These are phyloP conservation scores for Eupsilia transversa DNA, from an alignment of 2,888 invertebrate species.

Conservation along the genomic window DNA sequence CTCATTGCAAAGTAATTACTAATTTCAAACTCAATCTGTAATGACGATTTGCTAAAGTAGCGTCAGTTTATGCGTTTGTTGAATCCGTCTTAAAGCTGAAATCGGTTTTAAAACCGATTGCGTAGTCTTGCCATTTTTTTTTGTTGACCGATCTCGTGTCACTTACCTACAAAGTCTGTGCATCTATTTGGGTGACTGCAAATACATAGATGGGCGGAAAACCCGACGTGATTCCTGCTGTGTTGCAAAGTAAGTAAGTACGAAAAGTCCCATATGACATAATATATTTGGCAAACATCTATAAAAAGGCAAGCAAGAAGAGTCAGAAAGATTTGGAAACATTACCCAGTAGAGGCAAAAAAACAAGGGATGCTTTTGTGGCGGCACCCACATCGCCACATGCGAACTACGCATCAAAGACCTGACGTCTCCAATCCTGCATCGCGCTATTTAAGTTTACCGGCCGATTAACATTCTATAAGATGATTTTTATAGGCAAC, in stretches of 20 bases:
- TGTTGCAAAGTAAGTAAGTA: neutral
- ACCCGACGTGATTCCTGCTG: neutral
- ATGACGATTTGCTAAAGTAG: constrained; percentile 8
- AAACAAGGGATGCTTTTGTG: too few relatives aligned
- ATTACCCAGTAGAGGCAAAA: neutral
- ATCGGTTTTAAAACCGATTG: neutral
- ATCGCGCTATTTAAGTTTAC: too few relatives aligned
- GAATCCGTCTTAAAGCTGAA: too few relatives aligned
- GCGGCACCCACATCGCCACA: too few relatives aligned
- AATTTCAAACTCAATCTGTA: constrained; percentile 26
- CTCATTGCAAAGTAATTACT: constrained; percentile 28
- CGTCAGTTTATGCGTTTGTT: neutral
- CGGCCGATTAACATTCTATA: too few relatives aligned
- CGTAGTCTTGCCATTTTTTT: neutral
- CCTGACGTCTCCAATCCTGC: too few relatives aligned
- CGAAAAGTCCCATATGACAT: neutral
- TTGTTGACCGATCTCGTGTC: neutral
- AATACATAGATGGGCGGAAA: neutral
- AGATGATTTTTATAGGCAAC: too few relatives aligned
- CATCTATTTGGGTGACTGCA: neutral
- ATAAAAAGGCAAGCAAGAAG: neutral
- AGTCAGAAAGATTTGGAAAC: neutral
- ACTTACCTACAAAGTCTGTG: neutral
- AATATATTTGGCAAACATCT: neutral
- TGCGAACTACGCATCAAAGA: too few relatives aligned